These are phyloP conservation scores for Pissodes strobi DNA, from an alignment of 1,140 invertebrate genomes.

Conservation along the genomic window DNA sequence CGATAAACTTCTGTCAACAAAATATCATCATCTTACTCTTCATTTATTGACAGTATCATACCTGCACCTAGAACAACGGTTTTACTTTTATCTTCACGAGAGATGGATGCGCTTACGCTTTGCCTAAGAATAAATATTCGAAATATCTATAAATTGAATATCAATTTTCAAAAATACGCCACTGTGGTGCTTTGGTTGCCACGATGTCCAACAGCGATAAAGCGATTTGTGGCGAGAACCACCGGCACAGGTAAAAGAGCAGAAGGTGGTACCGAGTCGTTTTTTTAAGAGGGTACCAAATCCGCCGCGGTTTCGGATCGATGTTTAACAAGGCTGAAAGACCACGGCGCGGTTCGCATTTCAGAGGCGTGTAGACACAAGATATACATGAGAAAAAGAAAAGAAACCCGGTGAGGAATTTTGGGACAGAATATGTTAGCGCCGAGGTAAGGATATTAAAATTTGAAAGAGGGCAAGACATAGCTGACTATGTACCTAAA, in stretches of 20 bases:
- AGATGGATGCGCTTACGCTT: no score
- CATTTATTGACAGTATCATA: no score
- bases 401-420: constrained; percentile 8
- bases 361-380: constrained; percentile 32
- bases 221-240: constrained; percentile 38
- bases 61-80: no score
- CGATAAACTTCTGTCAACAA: no score
- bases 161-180: no score
- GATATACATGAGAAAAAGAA: constrained; percentile 25
- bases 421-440: constrained; percentile 25
- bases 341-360: constrained; percentile 27
- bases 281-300: constrained; percentile 19
- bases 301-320: constrained; percentile 31
- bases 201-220: constrained; percentile 37
- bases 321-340: constrained; percentile 35
- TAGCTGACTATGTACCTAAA: no score
- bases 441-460: constrained; percentile 17
- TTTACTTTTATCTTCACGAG: no score
- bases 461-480: not conserved
- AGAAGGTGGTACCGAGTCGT: constrained; percentile 28
- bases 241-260: constrained; percentile 36
- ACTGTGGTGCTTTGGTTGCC: constrained; percentile 26
- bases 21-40: no score
- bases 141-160: no score
- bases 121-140: no score